Evolutionary conservation across 2,113 vertebrate genomes (phyloP).

Genomic region (Herpetotheres cachinnans): DNA sequence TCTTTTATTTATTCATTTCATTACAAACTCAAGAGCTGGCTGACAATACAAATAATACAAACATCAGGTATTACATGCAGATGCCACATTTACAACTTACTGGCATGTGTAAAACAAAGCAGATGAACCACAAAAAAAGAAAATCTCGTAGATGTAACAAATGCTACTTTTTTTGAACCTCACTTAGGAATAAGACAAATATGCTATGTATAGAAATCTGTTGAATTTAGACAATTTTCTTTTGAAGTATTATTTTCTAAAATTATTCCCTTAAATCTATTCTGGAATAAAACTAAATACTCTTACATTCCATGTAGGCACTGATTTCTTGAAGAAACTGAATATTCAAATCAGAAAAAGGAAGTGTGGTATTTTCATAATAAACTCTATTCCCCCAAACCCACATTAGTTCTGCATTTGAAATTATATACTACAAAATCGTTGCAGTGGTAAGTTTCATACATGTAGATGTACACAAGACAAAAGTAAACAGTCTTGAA

Average conservation of each 20-base stretch:
- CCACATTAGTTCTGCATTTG: neutral
- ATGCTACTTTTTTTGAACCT: neutral
- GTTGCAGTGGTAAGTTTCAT: neutral
- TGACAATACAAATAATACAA: neutral
- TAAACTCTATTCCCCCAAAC: neutral
- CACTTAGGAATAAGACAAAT: neutral
- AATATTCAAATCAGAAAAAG: neutral
- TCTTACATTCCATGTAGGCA: neutral
- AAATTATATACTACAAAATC: neutral
- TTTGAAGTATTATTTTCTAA: neutral
- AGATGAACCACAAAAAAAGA: conserved; percentile 25
- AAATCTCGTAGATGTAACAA: neutral
- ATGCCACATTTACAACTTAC: conserved; percentile 29
- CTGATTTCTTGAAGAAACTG: neutral
- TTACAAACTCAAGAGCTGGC: neutral
- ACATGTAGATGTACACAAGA: neutral
- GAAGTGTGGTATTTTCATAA: neutral
- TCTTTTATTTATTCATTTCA: neutral
- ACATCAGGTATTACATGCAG: neutral
- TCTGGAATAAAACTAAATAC: neutral
- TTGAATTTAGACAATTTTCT: neutral
- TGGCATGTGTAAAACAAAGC: neutral
- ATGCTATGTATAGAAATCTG: neutral
- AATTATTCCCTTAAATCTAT: neutral
- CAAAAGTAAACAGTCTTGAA: neutral